Evolutionary conservation across 1,140 invertebrate genomes (phyloP).

Genomic region (Drosophila ambigua): DNA sequence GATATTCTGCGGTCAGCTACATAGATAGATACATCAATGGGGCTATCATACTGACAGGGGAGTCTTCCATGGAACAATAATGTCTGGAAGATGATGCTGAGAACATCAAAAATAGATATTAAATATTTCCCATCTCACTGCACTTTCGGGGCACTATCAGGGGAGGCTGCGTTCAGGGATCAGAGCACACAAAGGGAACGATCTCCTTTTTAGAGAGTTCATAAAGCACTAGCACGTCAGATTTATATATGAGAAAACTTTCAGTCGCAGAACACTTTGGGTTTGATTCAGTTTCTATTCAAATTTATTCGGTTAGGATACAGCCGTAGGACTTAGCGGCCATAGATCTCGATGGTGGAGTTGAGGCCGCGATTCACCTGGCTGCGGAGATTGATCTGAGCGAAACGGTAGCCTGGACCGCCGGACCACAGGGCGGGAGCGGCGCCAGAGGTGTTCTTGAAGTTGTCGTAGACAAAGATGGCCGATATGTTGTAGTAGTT

Average conservation of each 20-base stretch:
- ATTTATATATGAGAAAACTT: no score
- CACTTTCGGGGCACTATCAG: no score
- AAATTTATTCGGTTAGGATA: neutral
- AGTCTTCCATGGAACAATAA: neutral
- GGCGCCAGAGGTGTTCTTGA: conserved; percentile 71
- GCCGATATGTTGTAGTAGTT: conserved; percentile 53
- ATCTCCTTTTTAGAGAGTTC: no score
- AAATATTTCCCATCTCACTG: no score
- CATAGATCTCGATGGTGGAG: conserved; percentile 74
- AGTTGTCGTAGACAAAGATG: conserved; percentile 67
- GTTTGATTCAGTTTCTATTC: neutral
- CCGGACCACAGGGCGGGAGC: conserved; percentile 53
- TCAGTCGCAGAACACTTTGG: neutral
- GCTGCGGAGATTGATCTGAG: conserved; percentile 56
- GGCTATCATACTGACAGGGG: conserved; percentile 28
- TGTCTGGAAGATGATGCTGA: neutral
- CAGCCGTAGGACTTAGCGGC: conserved; percentile 25
- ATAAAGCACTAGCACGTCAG: no score
- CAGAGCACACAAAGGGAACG: no score
- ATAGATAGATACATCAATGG: conserved; percentile 34
- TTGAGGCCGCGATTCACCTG: conserved; percentile 56
- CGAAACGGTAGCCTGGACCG: conserved; percentile 52
- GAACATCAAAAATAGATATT: no score
- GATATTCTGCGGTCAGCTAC: conserved; percentile 17
- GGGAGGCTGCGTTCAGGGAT: no score